A percentile compares a stretch with the other conserved stretches of the same genome.
Evolutionary conservation across 2,888 invertebrate species (phyloP).

Genomic region (Leucozona laternaria): DNA sequence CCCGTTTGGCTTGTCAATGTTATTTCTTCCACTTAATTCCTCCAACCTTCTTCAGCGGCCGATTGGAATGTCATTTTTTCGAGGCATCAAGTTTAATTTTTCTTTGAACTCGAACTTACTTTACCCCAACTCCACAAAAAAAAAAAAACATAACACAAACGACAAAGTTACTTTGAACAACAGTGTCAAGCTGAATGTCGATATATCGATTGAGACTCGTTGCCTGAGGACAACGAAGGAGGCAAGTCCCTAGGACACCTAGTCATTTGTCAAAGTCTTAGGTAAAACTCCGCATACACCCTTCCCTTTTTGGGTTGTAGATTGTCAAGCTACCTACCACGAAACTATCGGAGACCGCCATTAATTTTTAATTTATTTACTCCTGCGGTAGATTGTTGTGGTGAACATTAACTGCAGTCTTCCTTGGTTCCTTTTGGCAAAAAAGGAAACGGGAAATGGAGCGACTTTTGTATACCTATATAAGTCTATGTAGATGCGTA

Average conservation of each 20-base stretch:
- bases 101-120: conserved; percentile 13
- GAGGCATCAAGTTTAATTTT: background rate
- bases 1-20: conserved; percentile 69
- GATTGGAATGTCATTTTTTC: conserved; percentile 45
- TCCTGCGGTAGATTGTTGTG: conserved; percentile 70
- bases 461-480: conserved; percentile 29
- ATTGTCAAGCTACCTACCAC: conserved; percentile 23
- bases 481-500: background rate
- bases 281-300: conserved; percentile 17
- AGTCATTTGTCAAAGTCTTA: conserved; percentile 62
- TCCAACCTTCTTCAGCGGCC: background rate
- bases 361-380: conserved; percentile 75
- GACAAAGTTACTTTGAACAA: conserved; percentile 32
- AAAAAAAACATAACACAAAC: conserved; percentile 17
- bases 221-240: background rate
- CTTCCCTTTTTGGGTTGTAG: background rate
- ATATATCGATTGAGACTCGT: conserved; percentile 60
- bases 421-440: conserved; percentile 19
- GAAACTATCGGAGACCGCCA: conserved; percentile 68
- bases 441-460: conserved; percentile 9
- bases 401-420: conserved; percentile 71
- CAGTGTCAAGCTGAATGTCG: conserved; percentile 46
- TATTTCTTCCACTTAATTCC: conserved; percentile 29
- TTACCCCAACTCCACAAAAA: background rate
- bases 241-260: conserved; percentile 30